Evolutionary conservation across 2,797 vertebrate species (phyloP).

Genomic region (Craterocephalus amniculus): DNA sequence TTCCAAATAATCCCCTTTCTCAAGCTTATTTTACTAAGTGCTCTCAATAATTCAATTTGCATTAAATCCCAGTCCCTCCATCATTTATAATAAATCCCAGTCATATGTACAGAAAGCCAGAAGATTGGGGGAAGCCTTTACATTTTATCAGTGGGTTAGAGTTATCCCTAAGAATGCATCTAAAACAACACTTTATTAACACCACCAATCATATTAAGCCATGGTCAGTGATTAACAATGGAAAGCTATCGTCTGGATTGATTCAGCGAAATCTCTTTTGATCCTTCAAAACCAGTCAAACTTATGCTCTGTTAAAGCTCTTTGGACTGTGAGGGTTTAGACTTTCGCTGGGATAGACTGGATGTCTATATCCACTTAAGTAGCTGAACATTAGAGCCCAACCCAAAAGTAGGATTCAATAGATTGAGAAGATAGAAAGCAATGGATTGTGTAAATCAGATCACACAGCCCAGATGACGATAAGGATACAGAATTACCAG

Average conservation of each 20-base stretch:
- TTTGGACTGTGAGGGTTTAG: conserved; percentile 73
- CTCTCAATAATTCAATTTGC: conserved; percentile 63
- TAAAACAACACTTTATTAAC: conserved; percentile 79
- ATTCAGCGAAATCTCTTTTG: conserved; percentile 81
- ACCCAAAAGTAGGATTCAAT: conserved; percentile 64
- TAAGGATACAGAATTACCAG: conserved; percentile 68
- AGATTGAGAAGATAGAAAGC: conserved; percentile 64
- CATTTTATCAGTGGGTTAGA: conserved; percentile 62
- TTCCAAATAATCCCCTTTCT: conserved; percentile 39
- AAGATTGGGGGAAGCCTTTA: conserved; percentile 48
- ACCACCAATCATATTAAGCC: conserved; percentile 75
- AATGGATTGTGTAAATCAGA: conserved; percentile 77
- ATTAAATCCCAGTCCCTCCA: conserved; percentile 35
- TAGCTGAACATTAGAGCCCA: conserved; percentile 66
- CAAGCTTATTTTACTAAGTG: conserved; percentile 48
- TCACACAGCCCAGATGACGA: conserved; percentile 53
- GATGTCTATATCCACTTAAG: conserved; percentile 80
- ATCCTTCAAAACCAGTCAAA: conserved; percentile 80
- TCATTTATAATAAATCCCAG: conserved; percentile 56
- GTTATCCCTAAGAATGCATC: conserved; percentile 76
- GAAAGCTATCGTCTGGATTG: conserved; percentile 82
- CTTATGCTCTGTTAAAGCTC: conserved; percentile 78
- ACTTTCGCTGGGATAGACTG: conserved; percentile 63
- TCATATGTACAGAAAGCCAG: conserved; percentile 46
- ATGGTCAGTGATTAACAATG: conserved; percentile 82